A percentile compares a stretch with the other conserved stretches of the same genome.
These are phyloP conservation scores for Norana najaformis DNA, from an alignment of 2,888 invertebrate genomes.

Conservation along the genomic window DNA sequence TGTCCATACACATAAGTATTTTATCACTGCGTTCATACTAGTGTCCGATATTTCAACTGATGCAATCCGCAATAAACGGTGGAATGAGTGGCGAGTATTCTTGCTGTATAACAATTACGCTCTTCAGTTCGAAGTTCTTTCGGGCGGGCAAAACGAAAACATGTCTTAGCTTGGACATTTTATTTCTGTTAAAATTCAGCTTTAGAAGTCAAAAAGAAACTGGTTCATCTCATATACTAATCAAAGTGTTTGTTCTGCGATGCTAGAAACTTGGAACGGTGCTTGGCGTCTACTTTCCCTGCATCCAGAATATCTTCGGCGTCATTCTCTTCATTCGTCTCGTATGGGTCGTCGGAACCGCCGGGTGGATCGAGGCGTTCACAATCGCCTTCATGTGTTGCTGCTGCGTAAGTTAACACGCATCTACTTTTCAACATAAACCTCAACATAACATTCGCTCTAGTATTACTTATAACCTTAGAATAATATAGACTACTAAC, in stretches of 20 bases:
- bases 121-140: too few relatives aligned
- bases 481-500: too few relatives aligned
- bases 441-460: neutral
- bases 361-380: conserved; percentile 88
- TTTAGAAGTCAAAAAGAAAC: too few relatives aligned
- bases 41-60: neutral
- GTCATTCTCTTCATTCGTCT: conserved; percentile 98
- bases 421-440: neutral
- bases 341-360: conserved; percentile 98
- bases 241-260: neutral
- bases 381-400: conserved; percentile 93
- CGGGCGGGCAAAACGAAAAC: too few relatives aligned
- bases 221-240: neutral
- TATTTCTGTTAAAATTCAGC: too few relatives aligned
- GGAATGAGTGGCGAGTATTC: neutral
- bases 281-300: conserved; percentile 95
- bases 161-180: too few relatives aligned
- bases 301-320: conserved; percentile 99
- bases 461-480: neutral
- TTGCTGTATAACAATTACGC: neutral
- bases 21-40: neutral
- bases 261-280: conserved; percentile 96
- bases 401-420: conserved; percentile 78
- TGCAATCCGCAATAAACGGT: neutral
- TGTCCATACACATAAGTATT: neutral